Evolutionary conservation across 2,797 vertebrate species (phyloP).

Genomic region (Phrynocephalus guinanensis): DNA sequence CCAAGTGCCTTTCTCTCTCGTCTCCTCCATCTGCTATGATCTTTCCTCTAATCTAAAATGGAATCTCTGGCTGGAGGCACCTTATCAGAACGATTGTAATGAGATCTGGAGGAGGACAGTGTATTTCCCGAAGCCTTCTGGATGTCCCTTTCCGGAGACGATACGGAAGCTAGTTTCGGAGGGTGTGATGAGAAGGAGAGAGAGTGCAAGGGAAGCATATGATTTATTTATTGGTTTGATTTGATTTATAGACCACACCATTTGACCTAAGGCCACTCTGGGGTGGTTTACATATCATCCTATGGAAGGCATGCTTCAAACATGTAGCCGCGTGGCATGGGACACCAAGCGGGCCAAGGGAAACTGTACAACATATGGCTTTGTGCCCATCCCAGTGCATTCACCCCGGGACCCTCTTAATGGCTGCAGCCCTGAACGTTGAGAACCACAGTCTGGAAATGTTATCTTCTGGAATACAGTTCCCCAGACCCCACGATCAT

Average conservation of each 20-base stretch:
- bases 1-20: neutral
- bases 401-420: neutral
- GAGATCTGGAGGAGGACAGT: constrained; percentile 36
- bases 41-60: constrained; percentile 45
- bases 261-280: too few relatives aligned
- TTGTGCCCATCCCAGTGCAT: neutral
- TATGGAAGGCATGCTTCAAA: neutral
- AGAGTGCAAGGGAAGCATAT: neutral
- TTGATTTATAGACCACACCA: too few relatives aligned
- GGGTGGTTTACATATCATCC: neutral
- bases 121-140: constrained; percentile 9
- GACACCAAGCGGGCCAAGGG: neutral
- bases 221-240: too few relatives aligned
- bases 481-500: too few relatives aligned
- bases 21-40: neutral
- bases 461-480: too few relatives aligned
- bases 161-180: neutral
- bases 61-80: constrained; percentile 32
- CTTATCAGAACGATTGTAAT: constrained; percentile 35
- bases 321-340: neutral
- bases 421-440: too few relatives aligned
- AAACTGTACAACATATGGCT: too few relatives aligned
- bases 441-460: too few relatives aligned
- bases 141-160: constrained; percentile 12
- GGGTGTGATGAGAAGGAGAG: neutral